phyloP scores from a whole-genome alignment of 2,797 vertebrate genomes.

The Darevskia nairensis region DNA sequence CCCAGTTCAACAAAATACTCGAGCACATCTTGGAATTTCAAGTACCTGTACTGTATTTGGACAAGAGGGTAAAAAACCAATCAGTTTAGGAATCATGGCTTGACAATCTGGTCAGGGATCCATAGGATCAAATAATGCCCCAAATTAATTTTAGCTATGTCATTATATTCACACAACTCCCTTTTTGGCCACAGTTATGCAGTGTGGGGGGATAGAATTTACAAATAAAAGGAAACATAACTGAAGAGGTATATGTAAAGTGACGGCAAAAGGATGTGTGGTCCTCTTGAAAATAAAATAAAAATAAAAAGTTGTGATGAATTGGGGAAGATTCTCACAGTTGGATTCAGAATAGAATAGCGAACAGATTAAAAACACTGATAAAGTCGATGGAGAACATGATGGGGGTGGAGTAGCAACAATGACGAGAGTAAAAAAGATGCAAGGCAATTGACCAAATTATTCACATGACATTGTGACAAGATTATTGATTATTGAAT shows the following conservation, averaged over 20 bases:
- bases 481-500: neutral
- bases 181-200: neutral
- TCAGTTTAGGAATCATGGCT: neutral
- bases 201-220: neutral
- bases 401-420: neutral
- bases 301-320: conserved; percentile 19
- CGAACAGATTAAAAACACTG: conserved; percentile 20
- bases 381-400: neutral
- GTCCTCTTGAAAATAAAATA: neutral
- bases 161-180: neutral
- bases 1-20: neutral
- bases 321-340: neutral
- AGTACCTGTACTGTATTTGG: neutral
- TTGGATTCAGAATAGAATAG: neutral
- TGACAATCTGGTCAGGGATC: neutral
- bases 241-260: neutral
- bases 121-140: neutral
- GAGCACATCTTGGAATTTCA: neutral
- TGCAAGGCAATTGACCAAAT: neutral
- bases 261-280: neutral
- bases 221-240: neutral
- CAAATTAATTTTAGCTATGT: neutral
- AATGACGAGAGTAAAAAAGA: neutral
- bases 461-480: neutral
- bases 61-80: neutral